A percentile compares a stretch with the other conserved stretches of the same genome.
phyloP scores from a whole-genome alignment of 2,797 vertebrate species.

The Sebastes matsubarae region DNA sequence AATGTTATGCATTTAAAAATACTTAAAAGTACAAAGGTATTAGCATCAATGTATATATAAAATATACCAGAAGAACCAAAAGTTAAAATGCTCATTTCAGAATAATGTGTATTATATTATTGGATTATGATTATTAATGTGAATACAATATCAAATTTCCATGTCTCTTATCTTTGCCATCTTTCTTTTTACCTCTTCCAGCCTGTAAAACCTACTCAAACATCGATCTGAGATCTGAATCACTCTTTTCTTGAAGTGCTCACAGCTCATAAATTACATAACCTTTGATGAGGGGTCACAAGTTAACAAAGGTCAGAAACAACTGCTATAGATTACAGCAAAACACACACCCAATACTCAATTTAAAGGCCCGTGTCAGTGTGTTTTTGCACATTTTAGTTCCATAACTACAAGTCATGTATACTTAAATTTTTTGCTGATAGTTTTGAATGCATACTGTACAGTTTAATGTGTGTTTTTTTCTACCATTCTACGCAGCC shows the following conservation, averaged over 20 bases:
- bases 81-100: neutral
- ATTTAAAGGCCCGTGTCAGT: no score
- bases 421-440: no score
- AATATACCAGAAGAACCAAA: neutral
- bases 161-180: neutral
- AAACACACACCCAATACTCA: no score
- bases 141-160: neutral
- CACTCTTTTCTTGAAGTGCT: neutral
- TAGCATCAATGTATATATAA: neutral
- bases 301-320: neutral
- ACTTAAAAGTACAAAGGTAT: neutral
- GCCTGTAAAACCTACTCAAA: neutral
- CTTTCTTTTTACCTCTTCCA: neutral
- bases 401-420: no score
- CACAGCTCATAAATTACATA: neutral
- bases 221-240: neutral
- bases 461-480: no score
- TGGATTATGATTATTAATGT: neutral
- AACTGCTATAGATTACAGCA: no score
- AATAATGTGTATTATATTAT: neutral
- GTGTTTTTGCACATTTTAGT: no score
- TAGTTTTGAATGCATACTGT: no score
- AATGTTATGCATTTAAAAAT: neutral
- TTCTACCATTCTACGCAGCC: rapidly evolving
- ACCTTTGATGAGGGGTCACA: neutral